Percentiles rank a stretch among this genome's conserved stretches.
Evolutionary conservation across 2,888 invertebrate species (phyloP).

Genomic region (Dorcus hopei): DNA sequence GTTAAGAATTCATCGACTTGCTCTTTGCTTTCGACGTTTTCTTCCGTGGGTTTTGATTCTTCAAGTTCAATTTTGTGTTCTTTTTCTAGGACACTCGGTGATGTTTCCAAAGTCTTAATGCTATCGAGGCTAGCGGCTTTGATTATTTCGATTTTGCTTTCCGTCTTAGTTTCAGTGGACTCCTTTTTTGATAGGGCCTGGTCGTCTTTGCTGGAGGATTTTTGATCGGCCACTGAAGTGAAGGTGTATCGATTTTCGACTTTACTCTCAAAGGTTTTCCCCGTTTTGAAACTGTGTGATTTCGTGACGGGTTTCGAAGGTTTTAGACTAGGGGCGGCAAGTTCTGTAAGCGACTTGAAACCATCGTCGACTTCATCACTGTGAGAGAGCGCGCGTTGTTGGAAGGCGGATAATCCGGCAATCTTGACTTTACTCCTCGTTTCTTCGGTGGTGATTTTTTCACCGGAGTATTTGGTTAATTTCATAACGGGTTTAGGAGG

Average conservation of each 20-base stretch:
- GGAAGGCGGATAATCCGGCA: slow-evolving; percentile 54
- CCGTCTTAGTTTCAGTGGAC: not conserved
- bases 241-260: slow-evolving; percentile 26
- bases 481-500: slow-evolving; percentile 12
- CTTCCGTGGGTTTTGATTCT: slow-evolving; percentile 4
- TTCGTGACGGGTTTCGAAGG: slow-evolving; percentile 63
- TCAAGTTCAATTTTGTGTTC: not conserved
- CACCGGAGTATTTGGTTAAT: not conserved
- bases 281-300: slow-evolving; percentile 68
- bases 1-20: slow-evolving; percentile 4
- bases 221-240: slow-evolving; percentile 38
- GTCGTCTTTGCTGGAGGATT: too few species aligned
- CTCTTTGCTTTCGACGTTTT: too few species aligned
- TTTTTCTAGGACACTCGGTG: not conserved
- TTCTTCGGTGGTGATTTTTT: slow-evolving; percentile 31
- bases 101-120: slow-evolving; percentile 16
- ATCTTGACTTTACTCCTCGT: slow-evolving; percentile 46
- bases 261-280: slow-evolving; percentile 5
- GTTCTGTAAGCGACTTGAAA: slow-evolving; percentile 45
- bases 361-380: slow-evolving; percentile 37
- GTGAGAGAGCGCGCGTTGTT: slow-evolving; percentile 53
- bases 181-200: slow-evolving; percentile 3
- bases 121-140: slow-evolving; percentile 24
- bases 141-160: slow-evolving; percentile 19
- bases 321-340: slow-evolving; percentile 39